These are phyloP conservation scores for Thryonomys swinderianus DNA, from an alignment of 2,113 vertebrate genomes.

Conservation along the genomic window DNA sequence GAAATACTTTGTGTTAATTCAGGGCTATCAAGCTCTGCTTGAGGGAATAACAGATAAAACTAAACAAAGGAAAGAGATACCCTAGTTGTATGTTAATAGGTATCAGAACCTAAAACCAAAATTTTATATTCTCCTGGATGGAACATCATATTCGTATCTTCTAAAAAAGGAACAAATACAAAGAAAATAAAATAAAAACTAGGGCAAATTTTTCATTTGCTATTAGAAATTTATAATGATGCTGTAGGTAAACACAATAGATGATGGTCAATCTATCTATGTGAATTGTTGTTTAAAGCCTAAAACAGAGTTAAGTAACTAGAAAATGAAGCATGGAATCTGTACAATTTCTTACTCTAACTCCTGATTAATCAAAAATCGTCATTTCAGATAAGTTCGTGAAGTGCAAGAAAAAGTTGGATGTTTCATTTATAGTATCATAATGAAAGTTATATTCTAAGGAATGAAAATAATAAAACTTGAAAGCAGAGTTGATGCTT, in stretches of 20 bases:
- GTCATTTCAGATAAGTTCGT: background rate
- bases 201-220: background rate
- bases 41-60: background rate
- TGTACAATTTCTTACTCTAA: background rate
- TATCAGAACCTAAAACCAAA: background rate
- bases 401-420: background rate
- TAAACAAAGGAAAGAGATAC: background rate
- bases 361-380: background rate
- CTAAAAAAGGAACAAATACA: background rate
- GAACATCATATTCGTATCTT: background rate
- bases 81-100: background rate
- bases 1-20: background rate
- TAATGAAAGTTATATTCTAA: background rate
- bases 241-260: background rate
- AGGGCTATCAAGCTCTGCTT: background rate
- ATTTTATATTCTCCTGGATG: background rate
- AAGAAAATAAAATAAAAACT: background rate
- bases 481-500: background rate
- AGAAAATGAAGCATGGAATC: background rate
- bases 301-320: background rate
- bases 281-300: background rate
- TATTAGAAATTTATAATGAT: background rate
- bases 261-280: background rate
- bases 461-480: background rate
- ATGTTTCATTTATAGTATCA: background rate